Base-by-base conservation (phyloP, 2,797 vertebrate genomes). In the Lindbergichthys nudifrons region DNA sequence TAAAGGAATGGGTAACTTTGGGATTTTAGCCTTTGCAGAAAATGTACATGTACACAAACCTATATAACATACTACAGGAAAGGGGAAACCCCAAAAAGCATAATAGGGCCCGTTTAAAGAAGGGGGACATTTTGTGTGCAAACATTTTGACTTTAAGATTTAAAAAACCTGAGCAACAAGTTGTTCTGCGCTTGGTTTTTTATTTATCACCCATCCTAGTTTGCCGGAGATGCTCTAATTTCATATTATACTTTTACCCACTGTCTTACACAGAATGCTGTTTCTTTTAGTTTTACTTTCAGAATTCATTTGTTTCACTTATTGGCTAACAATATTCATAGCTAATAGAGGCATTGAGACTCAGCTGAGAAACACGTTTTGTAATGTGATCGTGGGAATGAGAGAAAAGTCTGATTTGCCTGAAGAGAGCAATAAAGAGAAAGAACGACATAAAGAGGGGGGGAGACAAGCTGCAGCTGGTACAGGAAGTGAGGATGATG, bases 351-450 rank as follows among this genome's bases (percentile, higher is more conserved):
- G 73, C 66, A 66, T 30, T 64, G 46, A 83, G 81, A 82, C 72
- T 90, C 79, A 80, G 68, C 84, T 71, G 67, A 85, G 72, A 71
- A 83, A 75, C 41, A 79, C 36, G 67, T 79, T 62, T 36, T 32
- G 32, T 36, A 36, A 86, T 78, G 73, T 70, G 81, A 90, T 93
- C 86, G 79, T 93, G 91, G 89, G 92, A 94, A 94, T 81, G 77
- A 81, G 68, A 78, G 69, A 85, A 65, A n/a, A 79, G 53, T 42
- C 53, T 13, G 14, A 57, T 70, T 78, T 72, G 76, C 65, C 73
- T 32, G 58, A 72, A 79, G 53, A 84, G 64, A 72, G 73, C 65
- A 51, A 77, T 48, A 75, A 16, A 47, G 43, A 73, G 70, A 73
- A 41, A 54, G 36, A 21, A 45, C 51, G 71, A 59, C 51, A 7